Percentiles rank a stretch among this genome's conserved stretches.
Conservation (phyloP, 2,888 invertebrate species). For the Campoplex nolae region DNA sequence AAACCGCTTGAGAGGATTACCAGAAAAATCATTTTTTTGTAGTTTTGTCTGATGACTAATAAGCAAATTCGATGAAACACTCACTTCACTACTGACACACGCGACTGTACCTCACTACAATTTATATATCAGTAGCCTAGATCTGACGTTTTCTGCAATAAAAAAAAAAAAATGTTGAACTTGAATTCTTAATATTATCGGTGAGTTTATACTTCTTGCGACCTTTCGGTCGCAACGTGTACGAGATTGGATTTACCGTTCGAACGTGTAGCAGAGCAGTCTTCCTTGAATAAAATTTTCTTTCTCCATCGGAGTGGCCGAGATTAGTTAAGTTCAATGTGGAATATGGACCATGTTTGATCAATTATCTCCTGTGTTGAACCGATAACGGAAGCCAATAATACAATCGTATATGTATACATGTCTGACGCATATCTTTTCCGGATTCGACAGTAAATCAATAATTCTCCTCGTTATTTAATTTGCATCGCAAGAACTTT, state of each 20-base stretch:
- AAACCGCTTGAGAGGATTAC: slow-evolving; percentile 38
- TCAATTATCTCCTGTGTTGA: slow-evolving; percentile 21
- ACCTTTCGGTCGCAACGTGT: slow-evolving; percentile 21
- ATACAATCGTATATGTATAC: background rate
- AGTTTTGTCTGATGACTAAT: background rate
- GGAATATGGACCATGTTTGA: background rate
- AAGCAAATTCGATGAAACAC: slow-evolving; percentile 30
- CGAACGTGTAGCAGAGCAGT: slow-evolving; percentile 42
- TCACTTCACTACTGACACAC: slow-evolving; percentile 40
- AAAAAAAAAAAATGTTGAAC: slow-evolving; percentile 43
- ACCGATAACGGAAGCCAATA: slow-evolving; percentile 9
- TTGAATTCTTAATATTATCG: slow-evolving; percentile 46
- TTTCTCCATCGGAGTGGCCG: background rate
- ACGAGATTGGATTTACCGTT: slow-evolving; percentile 29
- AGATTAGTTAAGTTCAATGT: slow-evolving; percentile 21
- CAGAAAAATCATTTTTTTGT: slow-evolving; percentile 44
- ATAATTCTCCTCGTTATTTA: slow-evolving; percentile 37
- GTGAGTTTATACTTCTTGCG: slow-evolving; percentile 29
- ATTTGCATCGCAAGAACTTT: background rate
- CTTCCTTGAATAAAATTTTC: slow-evolving; percentile 52
- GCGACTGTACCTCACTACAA: slow-evolving; percentile 5
- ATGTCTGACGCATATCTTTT: slow-evolving; percentile 21
- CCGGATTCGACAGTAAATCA: slow-evolving; percentile 45
- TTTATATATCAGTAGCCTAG: slow-evolving; percentile 49
- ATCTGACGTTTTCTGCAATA: background rate